Conservation (phyloP, 2,888 invertebrate species). For the Phaedon cochleariae region DNA sequence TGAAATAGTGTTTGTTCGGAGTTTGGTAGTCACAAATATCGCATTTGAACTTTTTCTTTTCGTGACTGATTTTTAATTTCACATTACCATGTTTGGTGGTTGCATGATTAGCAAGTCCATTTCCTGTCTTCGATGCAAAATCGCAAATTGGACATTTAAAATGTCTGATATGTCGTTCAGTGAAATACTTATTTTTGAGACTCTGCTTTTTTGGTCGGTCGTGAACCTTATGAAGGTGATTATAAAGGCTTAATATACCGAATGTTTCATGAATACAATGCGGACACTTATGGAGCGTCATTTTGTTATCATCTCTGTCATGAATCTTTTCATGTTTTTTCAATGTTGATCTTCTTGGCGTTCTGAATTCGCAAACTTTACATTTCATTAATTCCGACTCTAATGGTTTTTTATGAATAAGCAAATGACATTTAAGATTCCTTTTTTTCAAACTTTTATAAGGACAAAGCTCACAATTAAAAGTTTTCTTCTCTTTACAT, state of each 20-base stretch:
- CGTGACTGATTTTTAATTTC: not conserved
- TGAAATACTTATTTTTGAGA: not conserved
- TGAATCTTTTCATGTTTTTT: too few species aligned
- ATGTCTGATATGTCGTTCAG: too few species aligned
- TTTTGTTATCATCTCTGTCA: not conserved
- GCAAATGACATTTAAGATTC: not conserved
- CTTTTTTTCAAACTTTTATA: not conserved
- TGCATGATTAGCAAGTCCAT: not conserved
- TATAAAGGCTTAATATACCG: not conserved
- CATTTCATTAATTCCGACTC: too few species aligned
- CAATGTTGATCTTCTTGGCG: too few species aligned
- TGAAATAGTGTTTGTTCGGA: not conserved
- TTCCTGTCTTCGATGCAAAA: too few species aligned
- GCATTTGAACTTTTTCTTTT: not conserved
- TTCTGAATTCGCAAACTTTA: too few species aligned
- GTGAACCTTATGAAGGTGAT: not conserved
- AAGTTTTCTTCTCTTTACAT: not conserved
- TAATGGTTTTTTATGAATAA: not conserved
- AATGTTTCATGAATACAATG: not conserved
- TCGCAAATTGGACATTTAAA: too few species aligned
- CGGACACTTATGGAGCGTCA: not conserved
- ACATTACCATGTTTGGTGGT: not conserved
- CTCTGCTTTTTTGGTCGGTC: not conserved
- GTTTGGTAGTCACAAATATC: not conserved
- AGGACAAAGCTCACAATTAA: not conserved